A percentile compares a stretch with the other conserved stretches of the same genome.
Evolutionary conservation across 2,797 vertebrate species (phyloP).

Genomic region (Meriones psammophilus): DNA sequence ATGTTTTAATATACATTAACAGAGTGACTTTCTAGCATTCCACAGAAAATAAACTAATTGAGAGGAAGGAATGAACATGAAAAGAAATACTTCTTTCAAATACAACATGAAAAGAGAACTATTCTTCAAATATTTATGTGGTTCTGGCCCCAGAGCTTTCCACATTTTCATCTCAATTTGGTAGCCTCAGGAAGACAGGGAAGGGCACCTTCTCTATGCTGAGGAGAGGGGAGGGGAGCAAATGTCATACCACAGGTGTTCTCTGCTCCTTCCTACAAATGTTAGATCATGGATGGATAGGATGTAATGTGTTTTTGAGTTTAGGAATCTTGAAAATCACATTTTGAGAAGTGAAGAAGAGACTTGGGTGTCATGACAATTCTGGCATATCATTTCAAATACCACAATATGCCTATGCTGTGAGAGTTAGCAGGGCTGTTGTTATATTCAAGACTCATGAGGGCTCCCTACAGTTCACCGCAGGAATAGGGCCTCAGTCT

Average conservation of each 20-base stretch:
- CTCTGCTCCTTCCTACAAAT: neutral
- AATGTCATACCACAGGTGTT: neutral
- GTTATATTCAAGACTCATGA: neutral
- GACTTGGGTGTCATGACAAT: neutral
- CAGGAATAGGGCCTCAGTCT: neutral
- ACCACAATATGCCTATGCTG: fast-evolving
- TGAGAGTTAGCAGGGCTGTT: neutral
- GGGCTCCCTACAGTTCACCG: neutral
- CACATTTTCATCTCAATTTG: conserved; percentile 68
- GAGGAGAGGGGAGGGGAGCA: no score
- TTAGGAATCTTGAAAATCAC: neutral
- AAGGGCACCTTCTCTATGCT: neutral
- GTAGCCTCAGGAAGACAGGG: neutral
- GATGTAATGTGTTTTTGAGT: neutral
- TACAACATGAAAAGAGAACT: conserved; percentile 75
- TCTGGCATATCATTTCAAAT: neutral
- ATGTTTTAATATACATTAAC: conserved; percentile 54
- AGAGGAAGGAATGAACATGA: conserved; percentile 72
- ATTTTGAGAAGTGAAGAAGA: neutral
- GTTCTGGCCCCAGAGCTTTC: conserved; percentile 68
- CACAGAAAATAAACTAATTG: conserved; percentile 82
- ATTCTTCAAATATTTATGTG: conserved; percentile 80
- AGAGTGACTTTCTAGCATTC: conserved; percentile 64
- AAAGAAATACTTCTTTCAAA: conserved; percentile 80
- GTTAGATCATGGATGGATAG: no score